A percentile compares a stretch with the other conserved stretches of the same genome.
Conservation (phyloP, 2,888 invertebrate species). For the Anthrax anthrax region DNA sequence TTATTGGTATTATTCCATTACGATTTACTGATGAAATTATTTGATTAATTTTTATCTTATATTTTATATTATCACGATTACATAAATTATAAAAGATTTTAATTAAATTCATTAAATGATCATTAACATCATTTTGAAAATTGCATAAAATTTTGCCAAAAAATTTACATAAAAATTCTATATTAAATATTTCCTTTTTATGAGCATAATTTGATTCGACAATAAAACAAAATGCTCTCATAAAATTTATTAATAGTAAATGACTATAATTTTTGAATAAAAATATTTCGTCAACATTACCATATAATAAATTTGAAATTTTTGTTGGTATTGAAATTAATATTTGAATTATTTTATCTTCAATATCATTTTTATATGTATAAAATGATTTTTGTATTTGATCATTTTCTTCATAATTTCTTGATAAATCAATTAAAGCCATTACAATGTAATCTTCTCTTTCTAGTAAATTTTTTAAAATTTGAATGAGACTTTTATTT, state of each 20-base stretch:
- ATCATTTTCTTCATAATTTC: slow-evolving; percentile 15
- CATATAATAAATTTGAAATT: slow-evolving; percentile 50
- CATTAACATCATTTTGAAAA: slow-evolving; percentile 35
- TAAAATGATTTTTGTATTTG: slow-evolving; percentile 20
- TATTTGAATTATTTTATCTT: slow-evolving; percentile 44
- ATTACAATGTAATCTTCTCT: background rate
- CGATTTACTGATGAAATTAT: slow-evolving; percentile 42
- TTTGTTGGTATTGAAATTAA: slow-evolving; percentile 53
- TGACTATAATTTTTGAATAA: slow-evolving; percentile 42
- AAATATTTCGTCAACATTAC: slow-evolving; percentile 42
- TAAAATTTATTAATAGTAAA: slow-evolving; percentile 43
- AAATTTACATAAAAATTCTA: slow-evolving; percentile 39
- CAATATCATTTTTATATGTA: slow-evolving; percentile 21
- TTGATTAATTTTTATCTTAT: slow-evolving; percentile 21
- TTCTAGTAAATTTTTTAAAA: background rate
- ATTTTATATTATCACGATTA: background rate
- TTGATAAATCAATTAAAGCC: background rate
- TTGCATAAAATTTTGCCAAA: slow-evolving; percentile 47
- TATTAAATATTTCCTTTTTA: slow-evolving; percentile 16
- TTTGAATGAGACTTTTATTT: background rate
- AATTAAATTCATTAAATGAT: slow-evolving; percentile 38
- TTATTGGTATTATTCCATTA: slow-evolving; percentile 43
- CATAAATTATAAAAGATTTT: slow-evolving; percentile 40
- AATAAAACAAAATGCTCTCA: slow-evolving; percentile 47
- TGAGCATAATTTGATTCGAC: slow-evolving; percentile 24